phyloP scores from a whole-genome alignment of 2,888 invertebrate species.

The Nudaria mundana region DNA sequence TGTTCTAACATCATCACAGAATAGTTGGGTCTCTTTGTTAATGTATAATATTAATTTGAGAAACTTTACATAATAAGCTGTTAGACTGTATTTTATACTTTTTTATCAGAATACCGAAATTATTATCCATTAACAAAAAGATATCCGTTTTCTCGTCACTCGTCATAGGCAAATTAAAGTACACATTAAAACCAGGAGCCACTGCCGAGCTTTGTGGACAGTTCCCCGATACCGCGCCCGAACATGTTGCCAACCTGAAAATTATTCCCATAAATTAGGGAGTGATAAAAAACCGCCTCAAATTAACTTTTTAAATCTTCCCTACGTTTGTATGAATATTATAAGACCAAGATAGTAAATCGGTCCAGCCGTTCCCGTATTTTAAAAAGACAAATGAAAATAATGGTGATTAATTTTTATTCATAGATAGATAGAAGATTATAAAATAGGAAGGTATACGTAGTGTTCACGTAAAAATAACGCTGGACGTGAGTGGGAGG shows the following conservation, averaged over 20 bases:
- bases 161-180: slow-evolving; percentile 52
- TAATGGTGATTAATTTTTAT: too few relatives aligned
- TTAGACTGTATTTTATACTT: too few relatives aligned
- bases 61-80: too few relatives aligned
- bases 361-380: too few relatives aligned
- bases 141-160: slow-evolving; percentile 47
- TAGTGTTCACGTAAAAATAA: too few relatives aligned
- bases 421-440: too few relatives aligned
- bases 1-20: slow-evolving; percentile 64
- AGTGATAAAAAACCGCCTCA: neutral
- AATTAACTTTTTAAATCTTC: too few relatives aligned
- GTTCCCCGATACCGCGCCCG: slow-evolving; percentile 94
- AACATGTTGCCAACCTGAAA: slow-evolving; percentile 92
- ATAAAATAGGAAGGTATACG: too few relatives aligned
- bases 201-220: slow-evolving; percentile 93
- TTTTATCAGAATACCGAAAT: neutral
- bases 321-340: too few relatives aligned
- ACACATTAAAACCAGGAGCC: slow-evolving; percentile 90
- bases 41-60: slow-evolving; percentile 35
- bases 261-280: slow-evolving; percentile 7
- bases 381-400: too few relatives aligned
- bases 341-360: too few relatives aligned
- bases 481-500: too few relatives aligned
- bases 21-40: slow-evolving; percentile 48
- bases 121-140: slow-evolving; percentile 47